Base-by-base conservation (phyloP, 2,113 vertebrate species). In the Barnardius zonarius region DNA sequence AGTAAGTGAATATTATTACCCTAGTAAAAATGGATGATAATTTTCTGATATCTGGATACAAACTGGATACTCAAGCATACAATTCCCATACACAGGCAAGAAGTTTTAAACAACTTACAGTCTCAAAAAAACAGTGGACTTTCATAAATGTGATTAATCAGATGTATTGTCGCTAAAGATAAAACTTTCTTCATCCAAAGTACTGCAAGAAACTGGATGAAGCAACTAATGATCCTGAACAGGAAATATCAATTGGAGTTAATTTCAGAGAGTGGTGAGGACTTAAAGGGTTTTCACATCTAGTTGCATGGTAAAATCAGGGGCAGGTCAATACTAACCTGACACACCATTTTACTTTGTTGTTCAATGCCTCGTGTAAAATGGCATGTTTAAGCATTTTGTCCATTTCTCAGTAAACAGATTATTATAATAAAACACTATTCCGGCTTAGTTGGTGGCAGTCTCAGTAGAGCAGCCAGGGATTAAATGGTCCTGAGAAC, bases 401-500 rank as follows among this genome's bases (percentile, higher is more conserved):
- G 10, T n/a, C 62, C 49, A 35, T 49, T 92, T 85, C n/a, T 79
- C 66, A 66, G 44, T 43, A 43, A 82, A 67, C 6, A 23, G 9
- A 43, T 83, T 39, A 74, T 27, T 43, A 30, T 9, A 48, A 37
- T 20, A 67, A 57, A 92, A 39, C 22, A 52, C 57, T 11, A 10
- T 48, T 69, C 54, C 41, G 39, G 6, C 5, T 48, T n/a, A 74
- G 31, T 7, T 88, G 84, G 62, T 94, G 66, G 63, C 63, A 77
- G 54, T 70, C 51, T 27, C 41, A 43, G 54, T 18, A 62, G 7
- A 83, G 68, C 33, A 88, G 92, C 88, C 87, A 90, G 44, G 23
- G 82, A 93, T 90, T 92, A 92, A 94, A 94, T 4, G 41, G 64
- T 68, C 1, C 2, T 90, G 88, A 92, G 93, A 95, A 77, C n/a